Base-by-base conservation (phyloP, 2,888 invertebrate species). In the Drosophila melanocephala region DNA sequence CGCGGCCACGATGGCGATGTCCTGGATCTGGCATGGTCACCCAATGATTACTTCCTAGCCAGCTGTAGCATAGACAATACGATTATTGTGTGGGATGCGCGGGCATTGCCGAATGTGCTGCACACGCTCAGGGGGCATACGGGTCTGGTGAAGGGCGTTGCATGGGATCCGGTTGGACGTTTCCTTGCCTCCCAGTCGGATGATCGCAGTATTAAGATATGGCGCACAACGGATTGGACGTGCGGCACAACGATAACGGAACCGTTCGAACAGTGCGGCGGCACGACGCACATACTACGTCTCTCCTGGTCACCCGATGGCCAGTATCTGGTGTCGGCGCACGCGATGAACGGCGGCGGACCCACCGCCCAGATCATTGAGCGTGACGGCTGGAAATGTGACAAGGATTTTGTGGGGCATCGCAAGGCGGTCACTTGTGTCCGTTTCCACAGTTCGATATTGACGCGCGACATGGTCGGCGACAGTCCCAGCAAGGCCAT, bases 341-440 rank as follows among this genome's bases (percentile, higher is more conserved):
- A 99, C 94, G 99, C 99, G 0, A 99, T 99, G 97, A 99, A 99
- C 93, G 98, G 99, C 62, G 97, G 98, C 12, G 99, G 99, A 0
- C 99, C 99, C 0, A 99, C 99, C 0, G 99, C 99, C 2, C 98
- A 98, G 94, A 98, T 99, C 81, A 97, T 99, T 53, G 97, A 97
- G 93, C 94, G 99, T 14, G 97, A 97, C 91, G 97, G 97, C 10
- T 99, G 99, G 99, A 96, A 96, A 71, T 96, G 97, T 81, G 97
- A 98, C 91, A 97, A 98, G 93, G 99, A 99, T 94, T 98, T 99
- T 94, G 99, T 99, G n/a, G 99, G 99, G 0, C 99, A 99, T 93
- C 95, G 99, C 72, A 99, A 99, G 94, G 99, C 99, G 28, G 97
- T 99, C 50, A 98, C 98, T 5, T 98, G 98, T 93, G 98, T 98